A percentile compares a stretch with the other conserved stretches of the same genome.
Evolutionary conservation across 2,797 vertebrate species (phyloP).

Genomic region (Pipistrellus kuhlii): DNA sequence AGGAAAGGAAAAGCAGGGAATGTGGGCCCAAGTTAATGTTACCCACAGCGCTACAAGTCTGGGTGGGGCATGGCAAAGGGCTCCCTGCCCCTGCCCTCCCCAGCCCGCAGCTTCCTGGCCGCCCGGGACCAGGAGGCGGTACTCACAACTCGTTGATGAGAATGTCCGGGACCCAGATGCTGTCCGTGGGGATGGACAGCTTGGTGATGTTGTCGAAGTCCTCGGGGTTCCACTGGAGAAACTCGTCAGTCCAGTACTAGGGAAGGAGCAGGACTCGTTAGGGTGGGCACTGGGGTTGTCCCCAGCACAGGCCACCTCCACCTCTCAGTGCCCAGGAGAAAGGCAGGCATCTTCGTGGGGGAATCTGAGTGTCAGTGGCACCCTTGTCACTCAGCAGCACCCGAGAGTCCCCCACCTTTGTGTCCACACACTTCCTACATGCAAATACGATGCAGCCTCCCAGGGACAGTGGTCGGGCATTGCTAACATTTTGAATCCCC

Average conservation of each 20-base stretch:
- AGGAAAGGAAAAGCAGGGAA: background rate
- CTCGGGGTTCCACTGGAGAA: slow-evolving; percentile 94
- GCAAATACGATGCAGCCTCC: fast-evolving
- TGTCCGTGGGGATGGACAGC: slow-evolving; percentile 93
- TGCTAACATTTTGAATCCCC: too few species aligned
- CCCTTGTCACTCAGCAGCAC: background rate
- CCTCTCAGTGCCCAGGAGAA: background rate
- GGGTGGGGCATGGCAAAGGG: fast-evolving
- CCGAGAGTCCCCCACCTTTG: background rate
- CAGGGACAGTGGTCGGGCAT: fast-evolving
- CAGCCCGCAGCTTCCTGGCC: background rate
- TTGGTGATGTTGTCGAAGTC: slow-evolving; percentile 94
- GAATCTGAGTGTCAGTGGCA: background rate
- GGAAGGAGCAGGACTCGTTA: background rate
- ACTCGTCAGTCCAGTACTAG: slow-evolving; percentile 96
- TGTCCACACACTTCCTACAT: background rate
- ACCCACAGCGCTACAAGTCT: background rate
- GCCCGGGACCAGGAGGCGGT: fast-evolving
- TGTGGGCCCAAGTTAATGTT: background rate
- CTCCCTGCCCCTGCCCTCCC: background rate
- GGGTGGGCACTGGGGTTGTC: fast-evolving
- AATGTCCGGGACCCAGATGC: slow-evolving; percentile 97
- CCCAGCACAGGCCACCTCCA: background rate
- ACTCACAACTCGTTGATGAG: slow-evolving; percentile 99
- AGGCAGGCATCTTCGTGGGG: background rate